Percentiles rank a stretch among this genome's conserved stretches.
Conservation (phyloP, 2,888 invertebrate species). For the Osedax fenrisi region DNA sequence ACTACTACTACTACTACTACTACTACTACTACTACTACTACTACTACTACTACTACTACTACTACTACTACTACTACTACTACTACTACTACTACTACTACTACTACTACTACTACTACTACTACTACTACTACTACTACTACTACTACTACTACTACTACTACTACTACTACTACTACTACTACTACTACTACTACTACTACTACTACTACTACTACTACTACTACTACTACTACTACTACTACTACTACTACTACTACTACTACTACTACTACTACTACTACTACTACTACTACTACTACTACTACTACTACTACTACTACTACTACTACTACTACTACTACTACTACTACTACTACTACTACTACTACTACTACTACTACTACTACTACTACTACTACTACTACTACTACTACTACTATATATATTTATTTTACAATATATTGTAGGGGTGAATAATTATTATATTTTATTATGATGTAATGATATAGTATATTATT, state of each 20-base stretch:
- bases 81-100: conserved; percentile 16
- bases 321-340: conserved; percentile 15
- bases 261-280: conserved; percentile 16
- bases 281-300: conserved; percentile 16
- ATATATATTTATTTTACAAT: background rate
- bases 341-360: conserved; percentile 13
- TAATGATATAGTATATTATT: too few relatives aligned
- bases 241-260: conserved; percentile 14
- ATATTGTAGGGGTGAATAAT: background rate
- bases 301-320: conserved; percentile 16
- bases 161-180: conserved; percentile 16
- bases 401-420: conserved; percentile 13
- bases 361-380: conserved; percentile 11
- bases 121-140: conserved; percentile 16
- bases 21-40: conserved; percentile 16
- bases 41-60: conserved; percentile 16
- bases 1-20: conserved; percentile 16
- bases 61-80: conserved; percentile 16
- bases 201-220: conserved; percentile 12
- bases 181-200: conserved; percentile 16
- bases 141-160: conserved; percentile 16
- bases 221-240: conserved; percentile 8
- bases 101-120: conserved; percentile 16
- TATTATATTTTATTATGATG: too few relatives aligned
- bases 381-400: conserved; percentile 11